Conservation (phyloP, 2,888 invertebrate genomes). For the Thumatha senex region DNA sequence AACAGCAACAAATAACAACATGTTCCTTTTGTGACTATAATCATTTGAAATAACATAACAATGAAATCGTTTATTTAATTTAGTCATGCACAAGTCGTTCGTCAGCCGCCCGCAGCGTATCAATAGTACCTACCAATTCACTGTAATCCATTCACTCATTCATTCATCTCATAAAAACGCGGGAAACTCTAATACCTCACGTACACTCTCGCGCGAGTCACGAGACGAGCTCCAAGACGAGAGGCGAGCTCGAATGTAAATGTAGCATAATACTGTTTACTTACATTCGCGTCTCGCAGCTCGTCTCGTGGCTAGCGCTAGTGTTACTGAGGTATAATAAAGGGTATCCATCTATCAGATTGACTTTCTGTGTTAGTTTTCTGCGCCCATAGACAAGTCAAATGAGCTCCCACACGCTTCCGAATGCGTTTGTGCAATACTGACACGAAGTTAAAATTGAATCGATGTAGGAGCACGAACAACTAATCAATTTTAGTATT, state of each 20-base stretch:
- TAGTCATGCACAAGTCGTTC: constrained; percentile 43
- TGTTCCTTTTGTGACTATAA: constrained; percentile 19
- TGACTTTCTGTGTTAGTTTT: constrained; percentile 27
- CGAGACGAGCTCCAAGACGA: too few species aligned
- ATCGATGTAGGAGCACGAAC: constrained; percentile 20
- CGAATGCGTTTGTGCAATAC: constrained; percentile 16
- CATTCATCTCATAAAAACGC: constrained; percentile 46
- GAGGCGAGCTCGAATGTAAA: too few species aligned
- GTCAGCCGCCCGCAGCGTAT: constrained; percentile 48
- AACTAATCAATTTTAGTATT: constrained; percentile 30
- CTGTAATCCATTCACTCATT: constrained; percentile 42
- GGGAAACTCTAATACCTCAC: constrained; percentile 45
- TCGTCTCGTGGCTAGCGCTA: too few species aligned
- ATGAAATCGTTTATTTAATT: constrained; percentile 45
- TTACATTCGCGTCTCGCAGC: too few species aligned
- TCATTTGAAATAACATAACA: constrained; percentile 35
- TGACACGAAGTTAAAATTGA: constrained; percentile 27
- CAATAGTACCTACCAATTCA: constrained; percentile 31
- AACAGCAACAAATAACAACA: constrained; percentile 29
- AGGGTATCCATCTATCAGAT: constrained; percentile 26
- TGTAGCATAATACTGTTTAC: too few species aligned
- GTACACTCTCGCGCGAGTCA: too few species aligned
- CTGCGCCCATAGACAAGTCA: constrained; percentile 24
- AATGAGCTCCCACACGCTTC: constrained; percentile 36
- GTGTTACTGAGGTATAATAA: too few species aligned